Conservation (phyloP, 2,888 invertebrate genomes). For the Tromatobia lineatoria region DNA sequence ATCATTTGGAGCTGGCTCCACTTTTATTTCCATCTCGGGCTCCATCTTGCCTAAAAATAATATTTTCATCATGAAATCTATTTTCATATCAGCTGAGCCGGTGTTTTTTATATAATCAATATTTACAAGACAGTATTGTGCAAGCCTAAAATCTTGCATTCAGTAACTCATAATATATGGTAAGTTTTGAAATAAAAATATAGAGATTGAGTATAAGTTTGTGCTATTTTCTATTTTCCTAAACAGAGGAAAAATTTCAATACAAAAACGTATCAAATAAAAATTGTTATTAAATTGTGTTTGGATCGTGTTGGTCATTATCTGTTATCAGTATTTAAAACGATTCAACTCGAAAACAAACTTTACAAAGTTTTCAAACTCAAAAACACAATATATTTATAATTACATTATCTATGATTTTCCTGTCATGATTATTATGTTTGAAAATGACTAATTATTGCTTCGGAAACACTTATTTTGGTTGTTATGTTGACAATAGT, state of each 20-base stretch:
- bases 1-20: conserved; percentile 69
- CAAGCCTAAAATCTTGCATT: background rate
- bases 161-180: background rate
- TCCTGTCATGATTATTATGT: background rate
- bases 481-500: background rate
- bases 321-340: background rate
- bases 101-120: background rate
- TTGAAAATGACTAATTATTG: background rate
- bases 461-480: background rate
- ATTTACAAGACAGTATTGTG: background rate
- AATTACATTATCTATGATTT: background rate
- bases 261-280: background rate
- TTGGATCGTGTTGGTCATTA: background rate
- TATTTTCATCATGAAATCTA: background rate
- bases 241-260: background rate
- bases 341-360: too few species aligned
- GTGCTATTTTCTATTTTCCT: background rate
- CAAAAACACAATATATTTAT: background rate
- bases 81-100: background rate
- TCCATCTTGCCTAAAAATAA: conserved; percentile 67
- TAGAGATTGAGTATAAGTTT: background rate
- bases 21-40: conserved; percentile 75
- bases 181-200: background rate
- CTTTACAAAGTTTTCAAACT: background rate
- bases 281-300: background rate